Evolutionary conservation across 2,888 invertebrate species (phyloP).

Genomic region (Pachliopta kotzebuea): DNA sequence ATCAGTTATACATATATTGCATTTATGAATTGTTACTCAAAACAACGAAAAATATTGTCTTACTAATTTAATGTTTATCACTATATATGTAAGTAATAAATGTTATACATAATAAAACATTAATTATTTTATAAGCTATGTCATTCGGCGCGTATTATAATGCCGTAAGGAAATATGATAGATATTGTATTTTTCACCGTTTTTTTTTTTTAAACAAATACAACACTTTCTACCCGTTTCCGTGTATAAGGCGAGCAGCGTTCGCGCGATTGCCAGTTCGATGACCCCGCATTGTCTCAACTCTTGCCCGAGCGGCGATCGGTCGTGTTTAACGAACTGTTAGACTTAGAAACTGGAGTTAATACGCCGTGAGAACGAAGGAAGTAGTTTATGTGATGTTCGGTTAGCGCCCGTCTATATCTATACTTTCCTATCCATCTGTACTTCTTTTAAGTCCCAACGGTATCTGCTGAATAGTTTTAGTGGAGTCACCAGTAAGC

Average conservation of each 20-base stretch:
- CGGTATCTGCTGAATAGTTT: constrained; percentile 3
- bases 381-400: constrained; percentile 27
- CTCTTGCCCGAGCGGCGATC: constrained; percentile 27
- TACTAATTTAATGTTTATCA: too few species aligned
- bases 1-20: too few species aligned
- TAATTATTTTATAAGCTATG: too few species aligned
- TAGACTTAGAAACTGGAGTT: constrained; percentile 34
- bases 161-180: neutral
- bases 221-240: constrained; percentile 29
- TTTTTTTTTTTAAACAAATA: constrained; percentile 17
- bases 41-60: too few species aligned
- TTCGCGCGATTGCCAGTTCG: constrained; percentile 35
- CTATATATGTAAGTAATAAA: too few species aligned
- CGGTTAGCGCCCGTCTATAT: constrained; percentile 22
- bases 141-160: neutral
- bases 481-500: neutral
- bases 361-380: constrained; percentile 34
- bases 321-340: constrained; percentile 34
- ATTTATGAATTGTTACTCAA: too few species aligned
- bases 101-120: too few species aligned
- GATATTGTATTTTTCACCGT: constrained; percentile 4
- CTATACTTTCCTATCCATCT: constrained; percentile 9
- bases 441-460: constrained; percentile 10
- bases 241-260: constrained; percentile 28
- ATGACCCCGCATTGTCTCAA: constrained; percentile 43